Percentiles rank a stretch among this genome's conserved stretches.
Conservation (phyloP, 2,797 vertebrate species). For the Borostomias antarcticus region DNA sequence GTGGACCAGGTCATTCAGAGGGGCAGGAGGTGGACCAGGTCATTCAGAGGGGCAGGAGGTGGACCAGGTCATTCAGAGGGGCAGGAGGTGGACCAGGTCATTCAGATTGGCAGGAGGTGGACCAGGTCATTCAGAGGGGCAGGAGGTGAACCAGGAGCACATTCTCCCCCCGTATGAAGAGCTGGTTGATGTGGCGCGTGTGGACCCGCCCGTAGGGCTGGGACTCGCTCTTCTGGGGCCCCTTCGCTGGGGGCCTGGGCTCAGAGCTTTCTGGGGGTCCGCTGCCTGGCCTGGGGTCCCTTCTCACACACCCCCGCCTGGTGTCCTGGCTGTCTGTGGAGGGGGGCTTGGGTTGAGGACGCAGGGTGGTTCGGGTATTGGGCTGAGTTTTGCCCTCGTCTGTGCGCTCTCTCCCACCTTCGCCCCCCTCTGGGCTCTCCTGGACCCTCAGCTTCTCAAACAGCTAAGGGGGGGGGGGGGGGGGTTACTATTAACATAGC, state of each 20-base stretch:
- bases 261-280: slow-evolving; percentile 4
- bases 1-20: no score
- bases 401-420: slow-evolving; percentile 51
- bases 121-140: slow-evolving; percentile 67
- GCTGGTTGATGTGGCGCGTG: slow-evolving; percentile 93
- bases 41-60: no score
- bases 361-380: no score
- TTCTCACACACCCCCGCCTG: neutral
- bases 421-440: slow-evolving; percentile 72
- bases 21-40: no score
- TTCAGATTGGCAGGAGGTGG: neutral
- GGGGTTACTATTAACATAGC: no score
- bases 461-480: slow-evolving; percentile 72
- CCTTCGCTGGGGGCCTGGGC: slow-evolving; percentile 8
- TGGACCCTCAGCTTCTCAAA: slow-evolving; percentile 91
- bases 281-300: slow-evolving; percentile 5
- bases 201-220: slow-evolving; percentile 86
- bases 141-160: slow-evolving; percentile 91
- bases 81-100: no score
- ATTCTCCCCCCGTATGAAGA: slow-evolving; percentile 96
- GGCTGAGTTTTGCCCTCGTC: slow-evolving; percentile 43
- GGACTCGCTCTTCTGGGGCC: slow-evolving; percentile 51
- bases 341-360: slow-evolving; percentile 6
- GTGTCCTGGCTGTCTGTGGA: neutral
- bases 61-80: no score